phyloP scores from a whole-genome alignment of 2,888 invertebrate species.

The Cremastinae sp. region DNA sequence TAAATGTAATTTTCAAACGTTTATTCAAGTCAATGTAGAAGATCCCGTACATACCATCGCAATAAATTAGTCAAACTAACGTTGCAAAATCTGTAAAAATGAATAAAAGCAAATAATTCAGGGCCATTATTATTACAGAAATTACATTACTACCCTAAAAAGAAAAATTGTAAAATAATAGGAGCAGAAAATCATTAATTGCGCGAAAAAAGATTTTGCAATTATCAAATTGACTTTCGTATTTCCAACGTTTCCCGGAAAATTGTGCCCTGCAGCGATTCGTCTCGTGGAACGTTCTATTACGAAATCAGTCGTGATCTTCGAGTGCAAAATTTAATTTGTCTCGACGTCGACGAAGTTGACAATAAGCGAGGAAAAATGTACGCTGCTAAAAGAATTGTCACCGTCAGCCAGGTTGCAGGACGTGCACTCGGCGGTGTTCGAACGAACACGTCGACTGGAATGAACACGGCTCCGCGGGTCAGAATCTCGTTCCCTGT shows the following conservation, averaged over 20 bases:
- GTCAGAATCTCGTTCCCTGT: conserved; percentile 62
- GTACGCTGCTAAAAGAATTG: conserved; percentile 49
- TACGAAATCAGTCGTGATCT: conserved; percentile 8
- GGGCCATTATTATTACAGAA: too few species aligned
- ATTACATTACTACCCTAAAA: too few species aligned
- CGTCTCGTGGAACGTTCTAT: not conserved
- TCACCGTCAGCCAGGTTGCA: conserved; percentile 49
- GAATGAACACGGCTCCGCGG: conserved; percentile 52
- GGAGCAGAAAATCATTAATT: too few species aligned
- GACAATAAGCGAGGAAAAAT: conserved; percentile 45
- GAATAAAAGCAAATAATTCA: too few species aligned
- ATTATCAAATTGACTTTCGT: not conserved
- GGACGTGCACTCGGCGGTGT: conserved; percentile 51
- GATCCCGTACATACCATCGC: too few species aligned
- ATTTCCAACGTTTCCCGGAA: not conserved
- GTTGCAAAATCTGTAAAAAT: too few species aligned
- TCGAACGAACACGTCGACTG: conserved; percentile 27
- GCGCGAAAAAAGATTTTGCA: too few species aligned
- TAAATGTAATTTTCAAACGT: too few species aligned
- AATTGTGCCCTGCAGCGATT: not conserved
- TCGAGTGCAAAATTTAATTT: conserved; percentile 1
- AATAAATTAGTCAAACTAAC: too few species aligned
- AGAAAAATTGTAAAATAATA: too few species aligned
- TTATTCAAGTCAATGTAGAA: too few species aligned
- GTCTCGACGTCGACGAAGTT: not conserved